phyloP scores from a whole-genome alignment of 2,888 invertebrate genomes.

The Parasteatoda lunata region DNA sequence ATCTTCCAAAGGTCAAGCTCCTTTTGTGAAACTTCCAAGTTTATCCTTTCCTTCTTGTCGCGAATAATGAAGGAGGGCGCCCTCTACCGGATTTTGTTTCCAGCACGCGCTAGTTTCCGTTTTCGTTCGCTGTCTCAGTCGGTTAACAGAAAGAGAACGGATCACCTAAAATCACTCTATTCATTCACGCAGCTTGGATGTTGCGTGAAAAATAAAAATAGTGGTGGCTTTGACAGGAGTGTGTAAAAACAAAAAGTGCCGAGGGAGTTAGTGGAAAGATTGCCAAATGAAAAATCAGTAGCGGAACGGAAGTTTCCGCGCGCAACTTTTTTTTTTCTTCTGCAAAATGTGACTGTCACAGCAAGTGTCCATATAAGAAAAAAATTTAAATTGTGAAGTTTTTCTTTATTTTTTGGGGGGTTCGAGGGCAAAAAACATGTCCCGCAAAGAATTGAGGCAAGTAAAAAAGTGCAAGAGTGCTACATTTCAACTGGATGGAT shows the following conservation, averaged over 20 bases:
- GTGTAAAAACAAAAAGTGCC: constrained; percentile 10
- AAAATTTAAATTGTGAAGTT: neutral
- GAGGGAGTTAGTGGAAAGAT: neutral
- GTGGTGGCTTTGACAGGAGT: neutral
- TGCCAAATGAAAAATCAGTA: neutral
- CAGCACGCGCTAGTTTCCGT: constrained; percentile 48
- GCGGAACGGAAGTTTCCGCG: constrained; percentile 47
- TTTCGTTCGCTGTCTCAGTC: constrained; percentile 37
- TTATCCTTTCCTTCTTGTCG: neutral
- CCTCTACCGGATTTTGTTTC: constrained; percentile 22
- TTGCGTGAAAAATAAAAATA: neutral
- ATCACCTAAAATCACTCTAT: constrained; percentile 5
- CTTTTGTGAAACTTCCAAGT: constrained; percentile 1
- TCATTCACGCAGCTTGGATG: neutral
- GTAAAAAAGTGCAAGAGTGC: constrained; percentile 84
- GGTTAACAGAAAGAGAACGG: constrained; percentile 32
- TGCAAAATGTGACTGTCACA: constrained; percentile 4
- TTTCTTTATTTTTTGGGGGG: constrained; percentile 17
- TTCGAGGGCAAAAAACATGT: constrained; percentile 38
- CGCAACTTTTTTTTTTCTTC: constrained; percentile 11
- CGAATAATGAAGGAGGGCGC: constrained; percentile 17
- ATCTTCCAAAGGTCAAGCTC: neutral
- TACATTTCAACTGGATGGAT: constrained; percentile 89
- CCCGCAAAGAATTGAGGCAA: constrained; percentile 62
- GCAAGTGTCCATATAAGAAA: neutral